Conservation (phyloP, 2,888 invertebrate species). For the Bugula neritina region DNA sequence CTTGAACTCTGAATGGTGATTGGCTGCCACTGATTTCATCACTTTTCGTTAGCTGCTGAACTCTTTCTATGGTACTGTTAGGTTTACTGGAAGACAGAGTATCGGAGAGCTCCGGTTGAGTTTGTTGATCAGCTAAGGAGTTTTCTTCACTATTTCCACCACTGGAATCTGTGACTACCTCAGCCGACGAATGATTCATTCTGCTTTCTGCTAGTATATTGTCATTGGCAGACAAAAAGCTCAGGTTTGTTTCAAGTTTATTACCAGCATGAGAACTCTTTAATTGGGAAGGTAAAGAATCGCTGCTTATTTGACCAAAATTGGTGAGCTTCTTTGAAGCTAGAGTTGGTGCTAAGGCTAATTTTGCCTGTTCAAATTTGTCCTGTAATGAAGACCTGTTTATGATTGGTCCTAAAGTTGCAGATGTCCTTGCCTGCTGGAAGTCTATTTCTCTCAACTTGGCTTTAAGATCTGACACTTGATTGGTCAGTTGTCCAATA, state of each 20-base stretch:
- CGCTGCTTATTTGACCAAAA: too few species aligned
- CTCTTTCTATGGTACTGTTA: neutral
- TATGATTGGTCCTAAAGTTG: neutral
- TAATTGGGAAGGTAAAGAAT: neutral
- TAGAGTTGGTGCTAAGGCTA: neutral
- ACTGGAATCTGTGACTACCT: neutral
- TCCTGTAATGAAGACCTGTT: neutral
- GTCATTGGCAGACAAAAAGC: neutral
- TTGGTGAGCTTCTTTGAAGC: neutral
- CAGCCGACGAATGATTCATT: neutral
- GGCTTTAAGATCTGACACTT: neutral
- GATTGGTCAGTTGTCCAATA: neutral
- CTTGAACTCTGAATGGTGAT: neutral
- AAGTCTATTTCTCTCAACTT: neutral
- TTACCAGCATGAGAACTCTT: neutral
- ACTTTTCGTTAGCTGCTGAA: neutral
- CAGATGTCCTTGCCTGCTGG: neutral
- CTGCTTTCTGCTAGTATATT: neutral
- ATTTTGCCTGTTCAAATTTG: neutral
- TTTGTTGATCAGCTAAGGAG: neutral
- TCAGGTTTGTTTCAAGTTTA: neutral
- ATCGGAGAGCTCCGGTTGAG: neutral
- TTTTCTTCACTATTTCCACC: neutral
- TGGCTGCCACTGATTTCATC: conserved; percentile 11
- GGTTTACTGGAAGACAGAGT: neutral